Base-by-base conservation (phyloP, 2,797 vertebrate genomes). In the Taenioides sp. region DNA sequence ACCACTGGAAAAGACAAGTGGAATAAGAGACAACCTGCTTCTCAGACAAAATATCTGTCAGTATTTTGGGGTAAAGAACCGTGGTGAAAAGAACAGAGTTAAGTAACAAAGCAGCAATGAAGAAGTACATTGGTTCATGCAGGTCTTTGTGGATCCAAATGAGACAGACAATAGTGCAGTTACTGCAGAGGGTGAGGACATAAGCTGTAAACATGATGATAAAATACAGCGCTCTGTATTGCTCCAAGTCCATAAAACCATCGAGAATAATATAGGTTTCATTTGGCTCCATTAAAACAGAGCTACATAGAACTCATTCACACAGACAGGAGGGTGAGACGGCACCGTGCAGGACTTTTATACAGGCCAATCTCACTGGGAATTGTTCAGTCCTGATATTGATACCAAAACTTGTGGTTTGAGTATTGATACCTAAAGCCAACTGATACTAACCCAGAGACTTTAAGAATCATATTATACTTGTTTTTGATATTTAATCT, bases 101-200 rank as follows among this genome's bases (percentile, higher is more conserved):
- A 14, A 47, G 22, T 47, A 49, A 65, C 63, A 65, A 25, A 65
- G 63, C 63, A 25, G 63, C 71, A 43, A 88, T 70, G 7, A 87
- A 86, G 2, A 87, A 34, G 7, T 83, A 84, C 83, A 87, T 88
- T 55, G 85, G 87, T 37, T 81, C 65, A 67, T 88, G 83, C n/a
- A 88, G 82, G 9, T 77, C 68, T 31, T 59, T 83, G 68, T 83
- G 27, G 49, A 66, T 66, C 65, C 65, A 66, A 20, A 66, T 20
- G 16, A 66, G 65, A n/a, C 25, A 50, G 2, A 66, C 27, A 22
- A 66, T 66, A n/a, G 49, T 50, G 43, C 43, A 20, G 49, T 52
- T 52, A 27, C 47, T 50, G 25, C 64, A 65, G 43, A 65, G n/a
- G 1, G 50, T 17, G 9, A 65, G 1, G 22, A 47, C 23, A 50